Conservation (phyloP, 2,888 invertebrate genomes). For the Tiphia femorata region DNA sequence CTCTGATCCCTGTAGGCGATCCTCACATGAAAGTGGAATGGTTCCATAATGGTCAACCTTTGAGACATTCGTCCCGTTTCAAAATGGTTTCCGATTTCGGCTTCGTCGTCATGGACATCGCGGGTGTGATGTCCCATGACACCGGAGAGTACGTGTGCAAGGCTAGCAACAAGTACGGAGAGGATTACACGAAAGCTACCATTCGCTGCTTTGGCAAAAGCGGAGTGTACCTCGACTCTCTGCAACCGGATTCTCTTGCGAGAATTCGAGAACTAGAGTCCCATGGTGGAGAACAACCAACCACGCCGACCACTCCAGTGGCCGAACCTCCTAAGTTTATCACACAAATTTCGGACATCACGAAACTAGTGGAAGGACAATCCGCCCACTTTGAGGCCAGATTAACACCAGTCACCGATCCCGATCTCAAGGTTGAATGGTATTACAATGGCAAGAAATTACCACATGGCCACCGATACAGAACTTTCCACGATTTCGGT, state of each 20-base stretch:
- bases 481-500: constrained; percentile 98
- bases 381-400: constrained; percentile 95
- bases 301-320: constrained; percentile 76
- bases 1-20: constrained; percentile 93
- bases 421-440: constrained; percentile 95
- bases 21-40: constrained; percentile 95
- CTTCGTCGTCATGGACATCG: constrained; percentile 93
- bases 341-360: constrained; percentile 87
- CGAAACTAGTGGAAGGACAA: constrained; percentile 92
- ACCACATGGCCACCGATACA: constrained; percentile 94
- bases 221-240: constrained; percentile 88
- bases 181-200: constrained; percentile 88
- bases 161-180: constrained; percentile 92
- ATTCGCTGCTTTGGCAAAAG: constrained; percentile 87
- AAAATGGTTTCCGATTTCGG: constrained; percentile 96
- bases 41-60: constrained; percentile 93
- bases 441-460: constrained; percentile 93
- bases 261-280: constrained; percentile 89
- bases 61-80: constrained; percentile 90
- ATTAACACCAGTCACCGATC: constrained; percentile 94
- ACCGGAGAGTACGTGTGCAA: constrained; percentile 94
- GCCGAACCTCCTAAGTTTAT: constrained; percentile 90
- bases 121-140: constrained; percentile 94
- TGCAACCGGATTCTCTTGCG: constrained; percentile 92
- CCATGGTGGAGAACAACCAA: constrained; percentile 75